phyloP scores from a whole-genome alignment of 2,113 vertebrate genomes.

The Hippocampus guttulatus region DNA sequence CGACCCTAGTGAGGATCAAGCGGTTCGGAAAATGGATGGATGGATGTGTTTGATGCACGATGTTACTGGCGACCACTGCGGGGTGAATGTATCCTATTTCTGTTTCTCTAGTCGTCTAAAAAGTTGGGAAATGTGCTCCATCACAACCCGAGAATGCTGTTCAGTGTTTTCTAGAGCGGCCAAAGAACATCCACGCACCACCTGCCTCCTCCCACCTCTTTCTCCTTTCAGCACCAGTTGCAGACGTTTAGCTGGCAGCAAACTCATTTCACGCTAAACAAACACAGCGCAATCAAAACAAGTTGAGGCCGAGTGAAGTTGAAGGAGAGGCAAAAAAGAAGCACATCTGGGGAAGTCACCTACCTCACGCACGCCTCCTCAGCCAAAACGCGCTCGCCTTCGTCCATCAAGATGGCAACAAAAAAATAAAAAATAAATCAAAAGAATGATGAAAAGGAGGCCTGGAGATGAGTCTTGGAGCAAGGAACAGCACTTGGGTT shows the following conservation, averaged over 20 bases:
- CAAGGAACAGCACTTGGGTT: neutral
- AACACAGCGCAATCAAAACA: neutral
- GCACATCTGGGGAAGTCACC: slow-evolving; percentile 61
- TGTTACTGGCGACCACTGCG: too few species aligned
- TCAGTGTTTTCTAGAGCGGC: neutral
- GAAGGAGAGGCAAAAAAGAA: neutral
- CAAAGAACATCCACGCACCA: slow-evolving; percentile 9
- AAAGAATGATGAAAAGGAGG: slow-evolving; percentile 43
- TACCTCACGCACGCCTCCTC: slow-evolving; percentile 61
- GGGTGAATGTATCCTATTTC: too few species aligned
- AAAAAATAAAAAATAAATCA: slow-evolving; percentile 37
- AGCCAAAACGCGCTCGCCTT: slow-evolving; percentile 55
- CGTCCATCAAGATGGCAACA: slow-evolving; percentile 37
- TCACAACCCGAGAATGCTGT: neutral
- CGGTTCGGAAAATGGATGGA: too few species aligned
- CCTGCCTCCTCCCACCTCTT: neutral
- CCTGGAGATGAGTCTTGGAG: neutral
- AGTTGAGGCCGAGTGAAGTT: slow-evolving; percentile 9
- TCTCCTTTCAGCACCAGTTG: neutral
- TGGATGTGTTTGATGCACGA: too few species aligned
- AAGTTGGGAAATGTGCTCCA: neutral
- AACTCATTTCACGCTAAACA: slow-evolving; percentile 10
- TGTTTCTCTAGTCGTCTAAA: neutral
- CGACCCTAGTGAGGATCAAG: too few species aligned
- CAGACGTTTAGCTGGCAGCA: neutral